Base-by-base conservation (phyloP, 92 coral and sea anemone genomes). In the Phymanthus crucifer region DNA sequence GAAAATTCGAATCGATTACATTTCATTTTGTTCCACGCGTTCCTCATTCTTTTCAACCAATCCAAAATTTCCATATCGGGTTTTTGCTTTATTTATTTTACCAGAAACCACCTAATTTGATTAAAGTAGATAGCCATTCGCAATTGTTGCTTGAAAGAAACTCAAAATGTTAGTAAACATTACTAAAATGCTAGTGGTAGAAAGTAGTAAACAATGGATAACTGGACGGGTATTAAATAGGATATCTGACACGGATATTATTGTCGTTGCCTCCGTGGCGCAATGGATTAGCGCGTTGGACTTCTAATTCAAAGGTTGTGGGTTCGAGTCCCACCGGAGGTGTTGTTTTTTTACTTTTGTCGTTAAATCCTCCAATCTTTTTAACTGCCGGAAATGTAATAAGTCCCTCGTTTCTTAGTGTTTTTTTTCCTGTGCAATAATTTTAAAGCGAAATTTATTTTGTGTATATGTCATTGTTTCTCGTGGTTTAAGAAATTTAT, bases 311-410 rank as follows among this genome's bases (percentile, higher is more conserved):
- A 92, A 92, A 92, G 97, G 97, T 90, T 90, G 97, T 92, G 97
- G 97, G 97, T 92, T 92, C 97, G 97, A 92, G 97, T 92, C 94
- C 94, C 97, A 92, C 89, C 97, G 85, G 90, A 92, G 92, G 97
- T 92, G 97, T 16, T 68, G 32, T 33, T 73, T 69, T 87, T 83
- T 64, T 23, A 17, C 6, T 43, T 37, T 24, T 58, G 3, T 2
- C 3, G 13, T 23, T 14, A 3, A 10, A 4, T 35, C 37, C 45
- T 11, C 12, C 0, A 67, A 24, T 10, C 13, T 24, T 67, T 29
- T 29, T 29, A 12, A 9, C 0, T 0, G 1, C 14, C 18, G 14
- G 14, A 43, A 8, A 5, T 43, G 13, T 43, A 5, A 6, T 5
- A 2, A 43, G 14, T 43, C 0, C 16, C 48, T 10, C 48, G 11